These are phyloP conservation scores for Calameuta idolon DNA, from an alignment of 2,888 invertebrate genomes.

Conservation along the genomic window DNA sequence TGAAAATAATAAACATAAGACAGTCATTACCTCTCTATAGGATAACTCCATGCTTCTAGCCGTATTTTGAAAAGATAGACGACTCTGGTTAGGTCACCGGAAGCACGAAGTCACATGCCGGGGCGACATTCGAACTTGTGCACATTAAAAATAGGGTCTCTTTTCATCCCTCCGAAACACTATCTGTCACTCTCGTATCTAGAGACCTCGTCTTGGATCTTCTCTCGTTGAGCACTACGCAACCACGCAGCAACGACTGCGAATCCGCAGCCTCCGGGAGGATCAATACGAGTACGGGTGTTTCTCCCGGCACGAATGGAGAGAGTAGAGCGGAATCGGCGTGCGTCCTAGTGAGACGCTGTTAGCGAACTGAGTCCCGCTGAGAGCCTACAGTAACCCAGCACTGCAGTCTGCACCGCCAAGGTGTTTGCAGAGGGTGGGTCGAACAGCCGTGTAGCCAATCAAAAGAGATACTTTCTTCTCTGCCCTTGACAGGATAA, in stretches of 20 bases:
- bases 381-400: neutral
- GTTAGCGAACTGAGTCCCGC: slow-evolving; percentile 18
- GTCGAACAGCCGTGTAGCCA: neutral
- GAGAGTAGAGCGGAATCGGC: neutral
- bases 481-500: neutral
- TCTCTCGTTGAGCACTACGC: neutral
- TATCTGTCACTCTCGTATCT: neutral
- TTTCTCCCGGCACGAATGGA: neutral
- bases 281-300: slow-evolving; percentile 10
- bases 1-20: neutral
- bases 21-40: neutral
- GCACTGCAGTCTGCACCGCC: slow-evolving; percentile 1
- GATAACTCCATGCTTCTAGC: neutral
- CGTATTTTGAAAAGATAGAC: neutral
- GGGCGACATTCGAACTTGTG: neutral
- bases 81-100: neutral
- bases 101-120: neutral
- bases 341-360: slow-evolving; percentile 13
- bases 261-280: slow-evolving; percentile 9
- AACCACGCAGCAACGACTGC: neutral
- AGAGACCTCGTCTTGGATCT: neutral
- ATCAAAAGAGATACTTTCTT: neutral
- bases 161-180: neutral
- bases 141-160: neutral
- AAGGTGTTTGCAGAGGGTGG: neutral